Conservation (phyloP, 2,797 vertebrate species). For the Lacerta viridis region DNA sequence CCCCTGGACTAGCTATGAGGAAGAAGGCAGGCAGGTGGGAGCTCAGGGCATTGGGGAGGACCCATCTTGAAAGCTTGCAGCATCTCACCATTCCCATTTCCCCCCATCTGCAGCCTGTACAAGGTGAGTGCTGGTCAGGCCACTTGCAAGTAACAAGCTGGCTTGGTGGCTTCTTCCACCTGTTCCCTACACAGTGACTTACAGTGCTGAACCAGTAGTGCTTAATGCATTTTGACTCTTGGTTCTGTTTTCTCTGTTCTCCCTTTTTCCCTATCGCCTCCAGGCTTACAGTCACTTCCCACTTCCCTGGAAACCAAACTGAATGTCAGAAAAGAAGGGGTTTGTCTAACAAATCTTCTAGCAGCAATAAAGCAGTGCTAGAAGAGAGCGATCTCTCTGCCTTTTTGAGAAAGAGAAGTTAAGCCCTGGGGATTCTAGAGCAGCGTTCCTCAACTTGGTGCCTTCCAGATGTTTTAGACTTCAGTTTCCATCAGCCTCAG, state of each 20-base stretch:
- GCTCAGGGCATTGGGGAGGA: too few species aligned
- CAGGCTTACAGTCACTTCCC: neutral
- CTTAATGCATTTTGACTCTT: neutral
- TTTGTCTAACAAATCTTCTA: constrained; percentile 10
- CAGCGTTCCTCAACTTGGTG: too few species aligned
- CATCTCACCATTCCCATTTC: too few species aligned
- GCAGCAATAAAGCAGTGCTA: neutral
- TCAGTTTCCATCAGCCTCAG: too few species aligned
- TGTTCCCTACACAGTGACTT: neutral
- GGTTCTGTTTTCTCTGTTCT: neutral
- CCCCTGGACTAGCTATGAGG: too few species aligned
- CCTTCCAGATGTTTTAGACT: too few species aligned
- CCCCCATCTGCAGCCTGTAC: too few species aligned
- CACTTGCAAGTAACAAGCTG: neutral
- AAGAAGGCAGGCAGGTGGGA: too few species aligned
- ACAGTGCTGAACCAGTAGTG: neutral
- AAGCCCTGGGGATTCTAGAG: too few species aligned
- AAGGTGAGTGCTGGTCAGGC: neutral
- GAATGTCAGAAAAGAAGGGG: neutral
- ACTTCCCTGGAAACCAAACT: neutral
- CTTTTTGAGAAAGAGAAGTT: neutral
- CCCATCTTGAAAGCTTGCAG: too few species aligned
- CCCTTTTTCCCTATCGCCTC: too few species aligned
- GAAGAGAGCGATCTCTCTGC: neutral
- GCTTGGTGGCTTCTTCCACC: neutral